Evolutionary conservation across 2,797 vertebrate genomes (phyloP).

Genomic region (Labeo calbasu): DNA sequence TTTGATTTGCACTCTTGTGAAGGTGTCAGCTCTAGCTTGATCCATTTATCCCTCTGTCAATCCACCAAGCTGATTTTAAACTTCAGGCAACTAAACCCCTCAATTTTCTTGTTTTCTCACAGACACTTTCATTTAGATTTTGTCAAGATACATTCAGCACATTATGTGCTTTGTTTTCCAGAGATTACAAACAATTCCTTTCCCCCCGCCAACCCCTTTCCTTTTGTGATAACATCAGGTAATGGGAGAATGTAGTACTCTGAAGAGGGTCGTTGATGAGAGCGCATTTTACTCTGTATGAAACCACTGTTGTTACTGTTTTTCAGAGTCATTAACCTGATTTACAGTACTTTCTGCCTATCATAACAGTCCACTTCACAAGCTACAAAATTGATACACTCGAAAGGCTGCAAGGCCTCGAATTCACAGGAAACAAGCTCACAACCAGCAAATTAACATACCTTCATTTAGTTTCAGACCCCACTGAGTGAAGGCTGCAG

Average conservation of each 20-base stretch:
- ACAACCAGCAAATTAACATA: neutral
- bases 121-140: slow-evolving; percentile 84
- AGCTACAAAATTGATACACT: slow-evolving; percentile 50
- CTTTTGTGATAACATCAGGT: slow-evolving; percentile 50
- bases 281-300: slow-evolving; percentile 15
- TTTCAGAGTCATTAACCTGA: slow-evolving; percentile 41
- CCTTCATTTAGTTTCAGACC: slow-evolving; percentile 19
- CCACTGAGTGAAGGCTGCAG: slow-evolving; percentile 1
- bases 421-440: slow-evolving; percentile 1
- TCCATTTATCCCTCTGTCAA: slow-evolving; percentile 70
- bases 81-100: slow-evolving; percentile 60
- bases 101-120: slow-evolving; percentile 66
- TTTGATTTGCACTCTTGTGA: slow-evolving; percentile 71
- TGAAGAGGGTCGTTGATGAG: slow-evolving; percentile 47
- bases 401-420: neutral
- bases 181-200: slow-evolving; percentile 48
- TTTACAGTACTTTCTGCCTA: slow-evolving; percentile 41
- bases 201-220: slow-evolving; percentile 37
- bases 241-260: slow-evolving; percentile 49
- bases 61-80: slow-evolving; percentile 60
- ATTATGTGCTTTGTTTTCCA: slow-evolving; percentile 72
- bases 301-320: slow-evolving; percentile 40
- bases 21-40: slow-evolving; percentile 62
- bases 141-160: slow-evolving; percentile 80
- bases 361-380: slow-evolving; percentile 48